phyloP scores from a whole-genome alignment of 2,113 vertebrate species.

The Dolichotis patagonum region DNA sequence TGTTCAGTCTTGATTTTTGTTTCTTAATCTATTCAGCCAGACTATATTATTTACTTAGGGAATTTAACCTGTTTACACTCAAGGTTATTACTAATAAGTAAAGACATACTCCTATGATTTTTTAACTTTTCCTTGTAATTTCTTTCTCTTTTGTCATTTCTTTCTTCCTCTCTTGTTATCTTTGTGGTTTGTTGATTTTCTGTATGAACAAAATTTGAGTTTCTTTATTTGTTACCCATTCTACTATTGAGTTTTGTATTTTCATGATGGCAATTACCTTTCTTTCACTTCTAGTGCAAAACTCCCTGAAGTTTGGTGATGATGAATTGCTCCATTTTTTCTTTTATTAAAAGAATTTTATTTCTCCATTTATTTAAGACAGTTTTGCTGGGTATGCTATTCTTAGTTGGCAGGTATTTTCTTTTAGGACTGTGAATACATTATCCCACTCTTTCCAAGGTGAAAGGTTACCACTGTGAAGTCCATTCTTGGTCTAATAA shows the following conservation, averaged over 20 bases:
- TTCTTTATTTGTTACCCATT: background rate
- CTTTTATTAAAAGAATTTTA: background rate
- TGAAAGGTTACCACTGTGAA: background rate
- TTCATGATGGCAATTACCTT: background rate
- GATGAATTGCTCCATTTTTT: background rate
- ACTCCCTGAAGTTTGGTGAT: background rate
- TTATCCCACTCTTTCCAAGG: background rate
- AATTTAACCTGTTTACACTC: background rate
- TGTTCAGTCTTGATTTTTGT: background rate
- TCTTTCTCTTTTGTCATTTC: background rate
- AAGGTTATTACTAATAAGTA: background rate
- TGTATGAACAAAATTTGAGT: background rate
- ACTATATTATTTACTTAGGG: background rate
- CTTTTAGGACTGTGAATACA: background rate
- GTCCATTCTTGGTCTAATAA: background rate
- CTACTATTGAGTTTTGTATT: background rate
- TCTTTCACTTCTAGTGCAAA: background rate
- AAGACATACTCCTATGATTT: background rate
- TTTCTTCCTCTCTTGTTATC: background rate
- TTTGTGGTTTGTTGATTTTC: background rate
- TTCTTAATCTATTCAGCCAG: background rate
- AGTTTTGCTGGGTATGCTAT: background rate
- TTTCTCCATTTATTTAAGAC: background rate
- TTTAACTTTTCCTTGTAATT: background rate
- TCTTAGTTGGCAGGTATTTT: background rate